Evolutionary conservation across 2,888 invertebrate species (phyloP), one percentile per base, ranked within the genome.

Genomic region (Drosophila villosipedis): DNA sequence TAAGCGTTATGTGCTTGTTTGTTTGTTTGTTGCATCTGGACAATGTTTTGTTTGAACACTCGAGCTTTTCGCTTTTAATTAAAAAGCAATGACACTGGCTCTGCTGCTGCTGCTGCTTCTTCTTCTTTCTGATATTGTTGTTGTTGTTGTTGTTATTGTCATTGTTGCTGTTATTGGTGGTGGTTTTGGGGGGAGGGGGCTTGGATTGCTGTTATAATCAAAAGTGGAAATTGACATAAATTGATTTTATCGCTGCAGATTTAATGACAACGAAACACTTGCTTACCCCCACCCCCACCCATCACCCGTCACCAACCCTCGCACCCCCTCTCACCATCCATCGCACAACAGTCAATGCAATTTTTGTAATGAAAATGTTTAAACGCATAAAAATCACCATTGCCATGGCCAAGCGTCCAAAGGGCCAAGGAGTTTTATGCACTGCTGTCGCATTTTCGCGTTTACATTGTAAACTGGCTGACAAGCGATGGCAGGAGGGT

Each of bases 381-480:
- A 89, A 82, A 86, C 86, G 91, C 86, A 86, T 86, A 89, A 86
- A 86, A 86, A 89, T 89, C 80, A 84, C 73, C 69, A 70, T 57
- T 60, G 69, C 69, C 70, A 54, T 52, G 47, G 68, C 47, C 58
- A 33, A 73, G 25, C 49, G 64, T 39, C 71, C 52, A 63, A 14
- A 19, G 67, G 57, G 53, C 88, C 83, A 83, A 80, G 90, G 89
- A 90, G 90, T 85, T 85, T 85, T 85, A 90, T 85, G 84, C 90
- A 90, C 89, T 85, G 86, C 90, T 90, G 90, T 85, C 90, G 84
- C 84, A 88, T 85, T 85, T 90, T 86, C 86, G 91, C 86, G 84
- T 89, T 90, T 90, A 90, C 86, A 87, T 90, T 90, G 91, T 90
- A 87, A 87, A 90, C 86, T 87, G 84, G 90, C 84, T 88, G 84